Evolutionary conservation across 2,113 vertebrate species (phyloP).

Genomic region (Lagopus muta): DNA sequence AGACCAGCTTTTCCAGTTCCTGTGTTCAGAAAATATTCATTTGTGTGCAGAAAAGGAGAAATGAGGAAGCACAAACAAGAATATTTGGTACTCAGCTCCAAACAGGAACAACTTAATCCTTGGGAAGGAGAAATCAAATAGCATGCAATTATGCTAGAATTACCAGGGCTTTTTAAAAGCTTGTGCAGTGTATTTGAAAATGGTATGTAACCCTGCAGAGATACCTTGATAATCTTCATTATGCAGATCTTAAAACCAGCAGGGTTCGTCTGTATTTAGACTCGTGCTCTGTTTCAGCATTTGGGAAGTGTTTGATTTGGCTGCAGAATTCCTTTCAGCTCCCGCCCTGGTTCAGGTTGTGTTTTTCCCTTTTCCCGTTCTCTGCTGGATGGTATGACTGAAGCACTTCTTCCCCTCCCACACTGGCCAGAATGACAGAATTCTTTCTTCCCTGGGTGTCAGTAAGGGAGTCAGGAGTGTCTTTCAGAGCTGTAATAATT

Average conservation of each 20-base stretch:
- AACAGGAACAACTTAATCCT: not conserved
- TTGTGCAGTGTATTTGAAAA: conserved; percentile 21
- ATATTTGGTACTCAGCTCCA: not conserved
- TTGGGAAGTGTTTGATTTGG: conserved; percentile 65
- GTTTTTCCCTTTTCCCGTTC: conserved; percentile 21
- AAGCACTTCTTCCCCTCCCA: not conserved
- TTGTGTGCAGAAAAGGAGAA: conserved; percentile 42
- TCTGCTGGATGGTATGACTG: not conserved
- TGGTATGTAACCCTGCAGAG: conserved; percentile 14
- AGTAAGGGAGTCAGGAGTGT: conserved; percentile 20
- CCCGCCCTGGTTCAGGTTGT: conserved; percentile 23
- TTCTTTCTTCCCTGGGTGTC: conserved; percentile 11
- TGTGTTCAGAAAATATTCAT: conserved; percentile 44
- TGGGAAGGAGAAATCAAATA: not conserved
- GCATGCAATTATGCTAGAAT: not conserved
- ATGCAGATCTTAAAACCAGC: conserved; percentile 49
- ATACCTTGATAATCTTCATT: conserved; percentile 34
- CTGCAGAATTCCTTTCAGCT: not conserved
- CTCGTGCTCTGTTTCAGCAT: conserved; percentile 21
- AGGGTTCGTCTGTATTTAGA: conserved; percentile 45
- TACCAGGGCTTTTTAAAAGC: not conserved
- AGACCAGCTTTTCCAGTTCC: conserved; percentile 41
- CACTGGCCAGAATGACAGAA: not conserved
- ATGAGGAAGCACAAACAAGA: not conserved
- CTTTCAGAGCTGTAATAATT: conserved; percentile 38